Evolutionary conservation across 2,888 invertebrate species (phyloP).

Genomic region (Chromoteleia sp.): DNA sequence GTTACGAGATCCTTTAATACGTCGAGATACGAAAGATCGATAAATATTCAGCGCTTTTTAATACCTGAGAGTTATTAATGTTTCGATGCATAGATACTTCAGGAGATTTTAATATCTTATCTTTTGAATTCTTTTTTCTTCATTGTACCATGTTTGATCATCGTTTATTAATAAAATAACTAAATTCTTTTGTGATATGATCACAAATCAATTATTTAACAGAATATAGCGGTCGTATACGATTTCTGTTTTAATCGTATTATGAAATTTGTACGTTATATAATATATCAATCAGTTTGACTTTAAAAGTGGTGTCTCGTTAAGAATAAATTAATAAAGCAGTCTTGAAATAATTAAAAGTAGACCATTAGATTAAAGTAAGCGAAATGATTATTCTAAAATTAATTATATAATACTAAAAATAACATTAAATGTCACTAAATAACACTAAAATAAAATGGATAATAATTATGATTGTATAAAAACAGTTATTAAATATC

Average conservation of each 20-base stretch:
- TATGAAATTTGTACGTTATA: slow-evolving; percentile 15
- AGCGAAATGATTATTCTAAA: slow-evolving; percentile 3
- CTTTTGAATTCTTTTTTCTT: background rate
- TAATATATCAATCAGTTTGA: background rate
- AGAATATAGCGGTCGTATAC: background rate
- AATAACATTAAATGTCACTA: slow-evolving; percentile 8
- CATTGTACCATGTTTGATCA: slow-evolving; percentile 6
- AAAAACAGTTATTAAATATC: background rate
- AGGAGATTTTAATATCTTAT: slow-evolving; percentile 9
- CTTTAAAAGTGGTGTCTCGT: slow-evolving; percentile 7
- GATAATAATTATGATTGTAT: background rate
- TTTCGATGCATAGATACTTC: background rate
- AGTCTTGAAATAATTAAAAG: slow-evolving; percentile 10
- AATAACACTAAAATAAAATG: slow-evolving; percentile 5
- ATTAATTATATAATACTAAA: slow-evolving; percentile 10
- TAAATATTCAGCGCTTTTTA: slow-evolving; percentile 25
- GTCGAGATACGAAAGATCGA: slow-evolving; percentile 19
- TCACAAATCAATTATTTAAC: background rate
- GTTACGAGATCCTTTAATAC: slow-evolving; percentile 33
- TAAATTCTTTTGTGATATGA: slow-evolving; percentile 19
- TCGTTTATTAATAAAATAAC: slow-evolving; percentile 18
- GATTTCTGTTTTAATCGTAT: slow-evolving; percentile 1
- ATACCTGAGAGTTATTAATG: slow-evolving; percentile 9
- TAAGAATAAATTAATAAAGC: slow-evolving; percentile 27
- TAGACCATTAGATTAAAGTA: background rate